A percentile compares a stretch with the other conserved stretches of the same genome.
Conservation (phyloP, 2,888 invertebrate species). For the Tanaodytes sp. region DNA sequence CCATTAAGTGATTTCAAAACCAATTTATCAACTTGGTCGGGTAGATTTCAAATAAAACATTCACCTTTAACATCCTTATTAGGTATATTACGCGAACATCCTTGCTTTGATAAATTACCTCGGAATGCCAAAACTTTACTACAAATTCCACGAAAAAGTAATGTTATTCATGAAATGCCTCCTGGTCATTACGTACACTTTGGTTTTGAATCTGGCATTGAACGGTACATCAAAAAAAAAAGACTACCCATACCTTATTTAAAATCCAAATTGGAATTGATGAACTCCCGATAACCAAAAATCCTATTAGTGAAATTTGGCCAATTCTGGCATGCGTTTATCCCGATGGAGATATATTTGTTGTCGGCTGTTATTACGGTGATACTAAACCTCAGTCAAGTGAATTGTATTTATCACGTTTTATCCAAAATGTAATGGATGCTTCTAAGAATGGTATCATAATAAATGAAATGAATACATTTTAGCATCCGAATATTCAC, state of each 20-base stretch:
- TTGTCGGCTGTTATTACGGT: slow-evolving; percentile 17
- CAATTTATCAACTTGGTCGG: too few relatives aligned
- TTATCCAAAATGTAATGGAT: slow-evolving; percentile 5
- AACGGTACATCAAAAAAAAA: background rate
- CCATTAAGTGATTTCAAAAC: too few relatives aligned
- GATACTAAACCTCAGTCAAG: slow-evolving; percentile 12
- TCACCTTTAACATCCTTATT: too few relatives aligned
- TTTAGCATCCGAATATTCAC: slow-evolving; percentile 12
- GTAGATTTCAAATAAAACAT: too few relatives aligned
- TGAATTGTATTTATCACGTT: slow-evolving; percentile 15
- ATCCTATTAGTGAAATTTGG: slow-evolving; percentile 5
- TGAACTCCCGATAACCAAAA: background rate
- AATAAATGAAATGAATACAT: slow-evolving; percentile 1
- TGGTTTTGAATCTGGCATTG: background rate
- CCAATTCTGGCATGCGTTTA: slow-evolving; percentile 21
- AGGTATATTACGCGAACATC: too few relatives aligned
- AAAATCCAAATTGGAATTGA: background rate
- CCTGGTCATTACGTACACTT: slow-evolving; percentile 18
- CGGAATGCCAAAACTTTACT: too few relatives aligned
- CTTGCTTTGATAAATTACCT: too few relatives aligned
- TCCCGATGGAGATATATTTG: slow-evolving; percentile 19
- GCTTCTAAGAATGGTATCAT: slow-evolving; percentile 5
- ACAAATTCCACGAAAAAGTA: too few relatives aligned
- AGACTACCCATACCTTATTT: background rate
- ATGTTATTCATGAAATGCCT: slow-evolving; percentile 1